These are phyloP conservation scores for Malacosoma neustria DNA, from an alignment of 2,888 invertebrate genomes.

Conservation along the genomic window DNA sequence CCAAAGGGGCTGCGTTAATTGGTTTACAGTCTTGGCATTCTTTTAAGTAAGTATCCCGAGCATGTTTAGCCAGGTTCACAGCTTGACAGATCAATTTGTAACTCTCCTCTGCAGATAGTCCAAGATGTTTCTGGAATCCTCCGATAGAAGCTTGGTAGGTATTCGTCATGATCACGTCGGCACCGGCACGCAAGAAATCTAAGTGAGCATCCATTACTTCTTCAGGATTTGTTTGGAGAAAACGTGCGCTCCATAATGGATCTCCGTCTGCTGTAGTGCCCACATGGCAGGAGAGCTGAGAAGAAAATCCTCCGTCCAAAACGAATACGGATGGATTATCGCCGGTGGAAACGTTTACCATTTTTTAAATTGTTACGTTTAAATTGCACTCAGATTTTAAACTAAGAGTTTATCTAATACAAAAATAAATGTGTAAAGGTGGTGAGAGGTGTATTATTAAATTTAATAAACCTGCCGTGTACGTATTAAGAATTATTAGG, in stretches of 20 bases:
- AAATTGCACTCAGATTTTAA: no score
- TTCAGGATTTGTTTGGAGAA: slow-evolving; percentile 83
- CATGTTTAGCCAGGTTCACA: slow-evolving; percentile 81
- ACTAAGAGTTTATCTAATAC: no score
- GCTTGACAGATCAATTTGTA: slow-evolving; percentile 81
- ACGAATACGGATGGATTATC: slow-evolving; percentile 37
- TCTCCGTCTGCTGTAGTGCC: slow-evolving; percentile 84
- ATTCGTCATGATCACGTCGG: slow-evolving; percentile 89
- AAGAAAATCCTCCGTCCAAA: slow-evolving; percentile 85
- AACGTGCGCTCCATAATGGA: slow-evolving; percentile 91
- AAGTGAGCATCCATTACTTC: slow-evolving; percentile 85
- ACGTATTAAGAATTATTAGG: no score
- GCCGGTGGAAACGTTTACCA: slow-evolving; percentile 11
- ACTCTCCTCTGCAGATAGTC: slow-evolving; percentile 79
- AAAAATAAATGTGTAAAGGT: no score
- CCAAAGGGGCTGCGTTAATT: slow-evolving; percentile 55
- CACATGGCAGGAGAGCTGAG: slow-evolving; percentile 83
- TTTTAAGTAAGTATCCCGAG: slow-evolving; percentile 75
- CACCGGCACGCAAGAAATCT: slow-evolving; percentile 88
- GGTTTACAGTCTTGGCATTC: slow-evolving; percentile 39
- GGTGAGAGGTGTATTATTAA: no score
- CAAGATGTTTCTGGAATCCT: slow-evolving; percentile 83
- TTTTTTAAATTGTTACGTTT: no score
- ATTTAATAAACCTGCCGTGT: no score
- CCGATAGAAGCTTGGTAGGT: slow-evolving; percentile 90